These are phyloP conservation scores for Teleopsis dalmanni DNA, from an alignment of 1,140 invertebrate species.

Conservation along the genomic window DNA sequence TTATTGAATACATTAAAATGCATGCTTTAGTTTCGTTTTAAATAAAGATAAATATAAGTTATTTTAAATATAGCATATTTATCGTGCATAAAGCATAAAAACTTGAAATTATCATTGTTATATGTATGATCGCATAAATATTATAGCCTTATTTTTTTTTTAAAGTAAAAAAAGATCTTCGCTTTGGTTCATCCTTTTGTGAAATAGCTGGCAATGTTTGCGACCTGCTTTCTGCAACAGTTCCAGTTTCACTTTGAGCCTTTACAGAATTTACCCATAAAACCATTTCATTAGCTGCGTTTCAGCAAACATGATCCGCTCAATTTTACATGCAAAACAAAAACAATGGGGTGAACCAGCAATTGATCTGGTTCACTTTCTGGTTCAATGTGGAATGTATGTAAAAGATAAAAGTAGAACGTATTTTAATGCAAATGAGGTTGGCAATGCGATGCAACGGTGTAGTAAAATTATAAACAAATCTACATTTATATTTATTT, in stretches of 20 bases:
- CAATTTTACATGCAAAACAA: no score
- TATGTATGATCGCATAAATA: no score
- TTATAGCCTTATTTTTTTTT: slow-evolving; percentile 68
- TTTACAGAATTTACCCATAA: slow-evolving; percentile 77
- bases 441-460: no score
- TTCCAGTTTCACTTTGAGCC: slow-evolving; percentile 64
- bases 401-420: no score
- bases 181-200: slow-evolving; percentile 81
- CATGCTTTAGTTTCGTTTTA: slow-evolving; percentile 41
- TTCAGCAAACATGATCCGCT: no score
- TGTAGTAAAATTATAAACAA: no score
- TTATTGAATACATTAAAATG: slow-evolving; percentile 45
- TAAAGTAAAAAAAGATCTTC: slow-evolving; percentile 91
- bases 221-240: slow-evolving; percentile 61
- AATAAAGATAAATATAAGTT: slow-evolving; percentile 44
- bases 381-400: no score
- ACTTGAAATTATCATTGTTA: slow-evolving; percentile 19
- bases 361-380: no score
- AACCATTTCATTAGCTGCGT: slow-evolving; percentile 81
- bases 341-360: no score
- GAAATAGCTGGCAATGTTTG: slow-evolving; percentile 83
- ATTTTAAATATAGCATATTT: slow-evolving; percentile 44
- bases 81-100: slow-evolving; percentile 43
- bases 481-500: no score
- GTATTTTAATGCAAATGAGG: no score